phyloP scores from a whole-genome alignment of 1,140 invertebrate species.

The Neodiprion lecontei region DNA sequence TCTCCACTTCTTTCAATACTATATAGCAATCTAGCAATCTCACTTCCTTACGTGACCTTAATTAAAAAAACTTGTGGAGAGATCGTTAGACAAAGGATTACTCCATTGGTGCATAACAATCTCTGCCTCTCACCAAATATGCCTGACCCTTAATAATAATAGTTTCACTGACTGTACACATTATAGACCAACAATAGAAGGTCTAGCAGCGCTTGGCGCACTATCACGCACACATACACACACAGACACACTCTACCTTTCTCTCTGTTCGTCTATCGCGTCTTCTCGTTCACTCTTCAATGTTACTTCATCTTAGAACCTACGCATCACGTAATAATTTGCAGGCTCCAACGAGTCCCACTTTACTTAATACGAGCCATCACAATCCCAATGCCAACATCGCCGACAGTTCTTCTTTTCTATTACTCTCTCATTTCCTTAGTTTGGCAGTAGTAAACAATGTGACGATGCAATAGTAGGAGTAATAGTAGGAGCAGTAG shows the following conservation, averaged over 20 bases:
- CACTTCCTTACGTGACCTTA: slow-evolving; percentile 4
- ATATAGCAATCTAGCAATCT: background rate
- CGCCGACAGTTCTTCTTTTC: slow-evolving; percentile 33
- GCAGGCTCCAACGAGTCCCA: slow-evolving; percentile 29
- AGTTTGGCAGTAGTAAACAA: slow-evolving; percentile 61
- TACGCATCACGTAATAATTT: slow-evolving; percentile 32
- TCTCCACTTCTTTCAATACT: slow-evolving; percentile 21
- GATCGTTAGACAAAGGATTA: background rate
- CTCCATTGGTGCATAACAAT: background rate
- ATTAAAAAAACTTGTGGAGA: background rate
- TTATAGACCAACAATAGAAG: slow-evolving; percentile 64
- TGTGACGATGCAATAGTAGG: slow-evolving; percentile 63
- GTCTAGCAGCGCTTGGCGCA: slow-evolving; percentile 53
- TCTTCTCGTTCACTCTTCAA: slow-evolving; percentile 27
- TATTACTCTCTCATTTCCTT: slow-evolving; percentile 29
- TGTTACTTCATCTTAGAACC: slow-evolving; percentile 36
- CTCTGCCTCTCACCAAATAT: slow-evolving; percentile 16
- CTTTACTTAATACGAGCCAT: slow-evolving; percentile 54
- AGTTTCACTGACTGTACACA: slow-evolving; percentile 64
- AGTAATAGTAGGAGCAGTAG: slow-evolving; percentile 55
- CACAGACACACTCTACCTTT: slow-evolving; percentile 38
- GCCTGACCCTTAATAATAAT: slow-evolving; percentile 63
- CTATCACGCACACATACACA: slow-evolving; percentile 50
- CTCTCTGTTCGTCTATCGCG: slow-evolving; percentile 19
- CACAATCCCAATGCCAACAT: slow-evolving; percentile 56